A percentile compares a stretch with the other conserved stretches of the same genome.
These are phyloP conservation scores for Hydra vulgaris DNA, from an alignment of 30 jellyfish, hydroid and myxozoan genomes.

Conservation along the genomic window DNA sequence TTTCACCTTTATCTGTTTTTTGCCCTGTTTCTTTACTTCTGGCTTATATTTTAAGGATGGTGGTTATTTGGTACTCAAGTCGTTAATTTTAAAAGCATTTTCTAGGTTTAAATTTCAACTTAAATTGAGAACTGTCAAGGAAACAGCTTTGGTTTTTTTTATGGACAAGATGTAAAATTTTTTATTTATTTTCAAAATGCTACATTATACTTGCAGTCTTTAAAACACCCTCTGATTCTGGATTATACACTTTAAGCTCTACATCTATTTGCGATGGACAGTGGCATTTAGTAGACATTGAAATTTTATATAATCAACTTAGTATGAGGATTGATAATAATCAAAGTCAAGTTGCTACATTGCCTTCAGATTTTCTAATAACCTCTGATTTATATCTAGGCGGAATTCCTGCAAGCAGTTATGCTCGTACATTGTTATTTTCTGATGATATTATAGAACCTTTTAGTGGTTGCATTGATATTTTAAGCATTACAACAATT, in stretches of 20 bases:
- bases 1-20: conserved; percentile 37
- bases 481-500: conserved; percentile 25
- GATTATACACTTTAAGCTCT: conserved; percentile 18
- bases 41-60: conserved; percentile 87
- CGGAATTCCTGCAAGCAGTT: conserved; percentile 53
- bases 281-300: conserved; percentile 54
- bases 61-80: conserved; percentile 47
- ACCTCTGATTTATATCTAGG: conserved; percentile 54
- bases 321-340: conserved; percentile 32
- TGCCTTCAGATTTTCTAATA: conserved; percentile 41
- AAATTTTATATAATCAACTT: conserved; percentile 26
- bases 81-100: conserved; percentile 41
- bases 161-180: conserved; percentile 41
- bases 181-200: conserved; percentile 40
- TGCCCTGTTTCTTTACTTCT: conserved; percentile 47
- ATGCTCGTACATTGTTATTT: conserved; percentile 13
- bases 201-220: conserved; percentile 21
- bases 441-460: conserved; percentile 9
- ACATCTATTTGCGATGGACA: conserved; percentile 55
- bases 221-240: conserved; percentile 33
- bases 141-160: conserved; percentile 54
- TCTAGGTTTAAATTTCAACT: conserved; percentile 37
- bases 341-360: neutral
- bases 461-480: conserved; percentile 71
- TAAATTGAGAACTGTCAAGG: conserved; percentile 41